Evolutionary conservation across 2,797 vertebrate species (phyloP).

Genomic region (Lepus oiostolus): DNA sequence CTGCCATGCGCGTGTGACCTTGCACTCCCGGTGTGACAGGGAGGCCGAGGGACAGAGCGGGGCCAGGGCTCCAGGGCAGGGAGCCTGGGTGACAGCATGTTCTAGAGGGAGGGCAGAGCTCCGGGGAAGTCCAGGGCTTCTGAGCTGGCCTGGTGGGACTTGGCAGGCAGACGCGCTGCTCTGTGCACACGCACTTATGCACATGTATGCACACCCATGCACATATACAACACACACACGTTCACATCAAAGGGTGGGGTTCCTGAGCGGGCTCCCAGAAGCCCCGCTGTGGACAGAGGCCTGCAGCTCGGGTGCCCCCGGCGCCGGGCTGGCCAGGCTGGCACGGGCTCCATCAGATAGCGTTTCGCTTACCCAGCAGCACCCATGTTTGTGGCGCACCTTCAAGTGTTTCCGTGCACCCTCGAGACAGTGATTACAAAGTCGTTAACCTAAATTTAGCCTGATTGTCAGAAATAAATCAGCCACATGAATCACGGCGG

Average conservation of each 20-base stretch:
- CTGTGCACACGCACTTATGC: background rate
- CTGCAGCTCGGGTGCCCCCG: accelerated
- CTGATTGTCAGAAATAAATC: constrained; percentile 72
- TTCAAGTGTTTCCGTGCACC: constrained; percentile 57
- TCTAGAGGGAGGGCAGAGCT: background rate
- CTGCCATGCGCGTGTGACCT: no score
- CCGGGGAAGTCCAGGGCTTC: background rate
- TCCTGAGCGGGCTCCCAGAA: background rate
- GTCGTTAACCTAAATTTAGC: constrained; percentile 80
- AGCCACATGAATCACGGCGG: constrained; percentile 65
- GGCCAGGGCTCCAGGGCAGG: background rate
- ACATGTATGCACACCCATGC: background rate
- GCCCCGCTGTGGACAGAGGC: background rate
- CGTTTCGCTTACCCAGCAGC: background rate
- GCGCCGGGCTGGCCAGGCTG: background rate
- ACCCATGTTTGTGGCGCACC: background rate
- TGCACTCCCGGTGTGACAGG: no score
- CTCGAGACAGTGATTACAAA: constrained; percentile 75
- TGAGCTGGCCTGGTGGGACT: background rate
- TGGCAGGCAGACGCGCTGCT: background rate
- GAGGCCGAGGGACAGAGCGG: background rate
- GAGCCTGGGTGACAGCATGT: background rate
- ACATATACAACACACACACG: no score
- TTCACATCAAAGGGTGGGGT: background rate
- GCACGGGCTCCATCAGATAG: constrained; percentile 55